These are phyloP conservation scores for Manduca sexta DNA, from an alignment of 1,140 invertebrate genomes.

Conservation along the genomic window DNA sequence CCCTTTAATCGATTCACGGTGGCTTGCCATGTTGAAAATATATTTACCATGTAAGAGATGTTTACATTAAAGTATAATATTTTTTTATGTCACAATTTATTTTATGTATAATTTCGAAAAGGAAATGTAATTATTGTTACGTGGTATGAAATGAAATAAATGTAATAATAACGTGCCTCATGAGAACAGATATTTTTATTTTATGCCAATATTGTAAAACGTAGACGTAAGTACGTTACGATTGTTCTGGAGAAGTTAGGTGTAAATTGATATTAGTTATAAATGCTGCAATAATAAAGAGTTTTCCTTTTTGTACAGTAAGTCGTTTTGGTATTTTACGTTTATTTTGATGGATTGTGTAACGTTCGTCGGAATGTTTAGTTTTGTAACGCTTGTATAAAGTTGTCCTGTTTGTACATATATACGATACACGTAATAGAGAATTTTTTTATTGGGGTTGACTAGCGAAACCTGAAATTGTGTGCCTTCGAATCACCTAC, in stretches of 20 bases:
- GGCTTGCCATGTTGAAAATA: background rate
- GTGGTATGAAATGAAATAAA: background rate
- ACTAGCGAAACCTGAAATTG: background rate
- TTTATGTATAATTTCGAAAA: background rate
- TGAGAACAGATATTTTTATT: background rate
- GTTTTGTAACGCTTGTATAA: constrained; percentile 5
- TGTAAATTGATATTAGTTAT: background rate
- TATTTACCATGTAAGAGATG: background rate
- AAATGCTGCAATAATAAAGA: too few relatives aligned
- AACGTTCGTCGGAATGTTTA: background rate
- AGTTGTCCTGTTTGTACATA: constrained; percentile 4
- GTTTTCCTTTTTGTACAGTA: too few relatives aligned
- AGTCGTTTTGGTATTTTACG: background rate
- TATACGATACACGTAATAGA: constrained; percentile 75
- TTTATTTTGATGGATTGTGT: background rate
- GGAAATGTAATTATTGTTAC: background rate
- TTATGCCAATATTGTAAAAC: constrained; percentile 2
- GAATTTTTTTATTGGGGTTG: background rate
- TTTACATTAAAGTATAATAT: too few relatives aligned
- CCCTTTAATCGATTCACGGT: too few relatives aligned
- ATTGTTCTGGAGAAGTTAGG: background rate
- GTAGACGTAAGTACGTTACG: background rate
- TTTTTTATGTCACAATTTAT: constrained; percentile 3
- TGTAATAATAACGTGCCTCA: constrained; percentile 4
- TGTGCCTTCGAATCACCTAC: constrained; percentile 1